Evolutionary conservation across 2,113 vertebrate species (phyloP).

Genomic region (Pelmatolapia mariae): DNA sequence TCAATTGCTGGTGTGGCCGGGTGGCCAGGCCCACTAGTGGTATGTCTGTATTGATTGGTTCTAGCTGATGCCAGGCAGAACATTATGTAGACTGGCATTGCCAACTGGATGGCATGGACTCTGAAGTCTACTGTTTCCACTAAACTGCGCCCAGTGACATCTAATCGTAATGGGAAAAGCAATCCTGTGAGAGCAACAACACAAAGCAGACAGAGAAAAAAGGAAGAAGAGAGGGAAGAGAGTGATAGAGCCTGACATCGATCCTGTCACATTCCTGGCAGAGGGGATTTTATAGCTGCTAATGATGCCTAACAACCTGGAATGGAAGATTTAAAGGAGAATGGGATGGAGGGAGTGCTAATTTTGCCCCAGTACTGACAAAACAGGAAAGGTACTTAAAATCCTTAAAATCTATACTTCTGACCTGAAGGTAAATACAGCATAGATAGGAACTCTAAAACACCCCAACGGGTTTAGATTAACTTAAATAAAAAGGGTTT

Average conservation of each 20-base stretch:
- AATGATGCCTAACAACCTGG: constrained; percentile 15
- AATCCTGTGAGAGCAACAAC: neutral
- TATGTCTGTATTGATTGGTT: constrained; percentile 34
- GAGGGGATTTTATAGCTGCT: neutral
- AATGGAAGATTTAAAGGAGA: neutral
- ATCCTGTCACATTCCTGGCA: constrained; percentile 38
- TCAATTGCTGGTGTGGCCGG: constrained; percentile 2
- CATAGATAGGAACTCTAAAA: neutral
- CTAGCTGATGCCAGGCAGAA: constrained; percentile 12
- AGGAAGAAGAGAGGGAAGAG: neutral
- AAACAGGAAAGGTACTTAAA: neutral
- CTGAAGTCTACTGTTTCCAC: constrained; percentile 32
- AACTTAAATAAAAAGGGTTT: neutral
- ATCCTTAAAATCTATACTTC: neutral
- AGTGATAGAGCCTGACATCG: neutral
- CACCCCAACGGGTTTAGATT: neutral
- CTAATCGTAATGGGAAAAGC: constrained; percentile 35
- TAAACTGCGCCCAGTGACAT: constrained; percentile 23
- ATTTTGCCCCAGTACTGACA: neutral
- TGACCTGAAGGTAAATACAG: neutral
- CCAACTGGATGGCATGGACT: constrained; percentile 19
- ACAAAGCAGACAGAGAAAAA: neutral
- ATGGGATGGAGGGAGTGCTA: neutral
- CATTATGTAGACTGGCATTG: neutral
- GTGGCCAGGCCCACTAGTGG: constrained; percentile 7